Evolutionary conservation across 2,888 invertebrate genomes (phyloP).

Genomic region (Cerastoderma edule): DNA sequence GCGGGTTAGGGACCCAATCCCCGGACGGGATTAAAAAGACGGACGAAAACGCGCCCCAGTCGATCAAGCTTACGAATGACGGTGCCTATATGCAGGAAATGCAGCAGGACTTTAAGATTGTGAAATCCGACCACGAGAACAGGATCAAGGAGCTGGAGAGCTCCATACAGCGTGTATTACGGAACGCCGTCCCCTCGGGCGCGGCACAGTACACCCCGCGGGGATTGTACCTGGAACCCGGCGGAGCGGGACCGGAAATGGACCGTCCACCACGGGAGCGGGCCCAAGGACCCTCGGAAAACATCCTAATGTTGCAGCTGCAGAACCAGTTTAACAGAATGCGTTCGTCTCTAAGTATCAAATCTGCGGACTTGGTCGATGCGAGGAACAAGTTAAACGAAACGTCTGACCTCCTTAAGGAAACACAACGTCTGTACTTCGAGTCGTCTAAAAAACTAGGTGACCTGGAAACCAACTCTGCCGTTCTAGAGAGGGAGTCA

Average conservation of each 20-base stretch:
- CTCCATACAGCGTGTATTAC: constrained; percentile 64
- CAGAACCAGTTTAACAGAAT: constrained; percentile 71
- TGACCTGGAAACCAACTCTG: constrained; percentile 68
- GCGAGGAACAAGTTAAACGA: constrained; percentile 70
- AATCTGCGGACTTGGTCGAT: constrained; percentile 67
- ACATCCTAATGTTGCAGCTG: constrained; percentile 56
- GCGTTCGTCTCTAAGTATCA: constrained; percentile 59
- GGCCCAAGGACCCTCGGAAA: constrained; percentile 36
- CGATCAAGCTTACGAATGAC: constrained; percentile 45
- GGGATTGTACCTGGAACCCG: constrained; percentile 8
- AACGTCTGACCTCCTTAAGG: constrained; percentile 58
- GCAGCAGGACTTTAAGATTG: constrained; percentile 63
- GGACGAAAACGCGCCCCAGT: constrained; percentile 12
- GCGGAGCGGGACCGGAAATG: constrained; percentile 3
- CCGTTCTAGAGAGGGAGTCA: constrained; percentile 66
- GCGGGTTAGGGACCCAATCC: constrained; percentile 8
- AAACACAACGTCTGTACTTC: constrained; percentile 69
- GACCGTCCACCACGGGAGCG: background rate
- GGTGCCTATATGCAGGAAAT: constrained; percentile 51
- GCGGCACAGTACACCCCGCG: constrained; percentile 10
- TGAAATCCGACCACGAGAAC: constrained; percentile 68
- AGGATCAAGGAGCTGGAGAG: constrained; percentile 65
- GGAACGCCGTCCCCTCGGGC: constrained; percentile 55
- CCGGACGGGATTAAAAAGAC: background rate
- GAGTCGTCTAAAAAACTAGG: constrained; percentile 66